Evolutionary conservation across 23 tunicate genomes (phyloP).

Genomic region (Styela plicata): DNA sequence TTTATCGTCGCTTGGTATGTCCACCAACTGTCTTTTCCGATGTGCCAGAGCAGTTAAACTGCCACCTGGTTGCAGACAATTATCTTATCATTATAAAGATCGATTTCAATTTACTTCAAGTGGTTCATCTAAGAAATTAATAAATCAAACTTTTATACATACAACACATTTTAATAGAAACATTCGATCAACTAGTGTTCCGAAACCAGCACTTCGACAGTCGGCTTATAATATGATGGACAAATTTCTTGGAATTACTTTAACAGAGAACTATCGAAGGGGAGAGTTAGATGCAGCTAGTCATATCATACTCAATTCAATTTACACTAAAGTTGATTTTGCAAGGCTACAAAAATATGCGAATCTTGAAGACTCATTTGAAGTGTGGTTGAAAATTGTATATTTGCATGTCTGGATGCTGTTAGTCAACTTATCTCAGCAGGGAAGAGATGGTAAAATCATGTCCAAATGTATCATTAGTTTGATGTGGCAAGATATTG

Average conservation of each 20-base stretch:
- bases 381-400: conserved; percentile 54
- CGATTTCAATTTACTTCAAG: not conserved
- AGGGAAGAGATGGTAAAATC: conserved; percentile 66
- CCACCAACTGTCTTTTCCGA: no score
- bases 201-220: not conserved
- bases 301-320: conserved; percentile 47
- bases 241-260: conserved; percentile 11
- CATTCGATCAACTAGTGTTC: not conserved
- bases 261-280: conserved; percentile 41
- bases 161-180: not conserved
- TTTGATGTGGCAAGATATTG: conserved; percentile 67
- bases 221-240: not conserved
- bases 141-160: no score
- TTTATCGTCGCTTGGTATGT: no score
- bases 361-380: conserved; percentile 70
- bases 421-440: conserved; percentile 31
- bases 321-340: conserved; percentile 67
- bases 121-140: no score
- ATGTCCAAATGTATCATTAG: conserved; percentile 32
- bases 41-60: no score
- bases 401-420: conserved; percentile 74
- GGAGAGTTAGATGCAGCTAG: conserved; percentile 32
- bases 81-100: not conserved
- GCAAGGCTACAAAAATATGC: conserved; percentile 39
- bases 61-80: no score